Conservation (phyloP, 2,888 invertebrate species). For the Ophonus ardosiacus region DNA sequence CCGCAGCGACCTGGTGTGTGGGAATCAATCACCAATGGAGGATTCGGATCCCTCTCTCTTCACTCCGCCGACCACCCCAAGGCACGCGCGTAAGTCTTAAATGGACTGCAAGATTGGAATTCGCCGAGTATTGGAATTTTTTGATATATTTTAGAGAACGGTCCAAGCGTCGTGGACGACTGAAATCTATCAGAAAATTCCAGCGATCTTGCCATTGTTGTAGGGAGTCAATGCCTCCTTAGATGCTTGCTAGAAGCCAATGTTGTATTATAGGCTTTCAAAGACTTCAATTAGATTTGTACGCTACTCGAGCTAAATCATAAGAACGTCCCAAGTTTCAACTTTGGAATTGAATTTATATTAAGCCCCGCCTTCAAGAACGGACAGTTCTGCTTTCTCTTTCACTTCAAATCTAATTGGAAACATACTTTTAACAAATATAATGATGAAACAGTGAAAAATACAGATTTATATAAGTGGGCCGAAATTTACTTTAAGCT, state of each 20-base stretch:
- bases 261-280: slow-evolving; percentile 25
- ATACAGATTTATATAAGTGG: no score
- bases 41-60: neutral
- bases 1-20: slow-evolving; percentile 47
- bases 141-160: slow-evolving; percentile 58
- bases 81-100: slow-evolving; percentile 55
- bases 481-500: no score
- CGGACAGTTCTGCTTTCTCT: neutral
- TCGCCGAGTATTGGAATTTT: slow-evolving; percentile 59
- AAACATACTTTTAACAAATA: neutral
- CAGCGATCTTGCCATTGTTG: slow-evolving; percentile 55
- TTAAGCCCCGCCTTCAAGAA: neutral
- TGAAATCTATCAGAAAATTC: slow-evolving; percentile 63
- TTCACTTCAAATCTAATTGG: neutral
- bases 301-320: neutral
- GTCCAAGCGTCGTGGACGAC: slow-evolving; percentile 48
- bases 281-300: slow-evolving; percentile 30
- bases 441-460: neutral
- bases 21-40: slow-evolving; percentile 49
- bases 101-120: slow-evolving; percentile 61
- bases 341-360: neutral
- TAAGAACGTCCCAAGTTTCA: neutral
- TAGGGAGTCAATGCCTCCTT: slow-evolving; percentile 1
- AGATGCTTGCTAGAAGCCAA: slow-evolving; percentile 12
- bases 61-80: slow-evolving; percentile 21